phyloP scores from a whole-genome alignment of 1,140 invertebrate species.

The Leptoteleia sp. region DNA sequence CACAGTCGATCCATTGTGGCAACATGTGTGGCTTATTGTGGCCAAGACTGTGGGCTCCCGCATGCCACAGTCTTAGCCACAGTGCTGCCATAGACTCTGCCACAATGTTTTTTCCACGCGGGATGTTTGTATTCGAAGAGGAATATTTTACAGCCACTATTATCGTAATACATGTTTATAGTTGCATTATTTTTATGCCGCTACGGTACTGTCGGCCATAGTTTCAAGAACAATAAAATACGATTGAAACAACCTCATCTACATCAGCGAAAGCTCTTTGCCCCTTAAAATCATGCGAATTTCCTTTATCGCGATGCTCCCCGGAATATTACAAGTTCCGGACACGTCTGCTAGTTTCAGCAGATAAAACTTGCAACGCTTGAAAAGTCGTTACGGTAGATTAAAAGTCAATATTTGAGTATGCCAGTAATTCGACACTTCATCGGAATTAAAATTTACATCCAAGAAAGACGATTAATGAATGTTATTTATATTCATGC shows the following conservation, averaged over 20 bases:
- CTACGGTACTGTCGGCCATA: neutral
- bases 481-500: slow-evolving; percentile 44
- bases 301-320: slow-evolving; percentile 30
- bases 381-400: slow-evolving; percentile 54
- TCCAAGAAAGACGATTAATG: slow-evolving; percentile 38
- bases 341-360: slow-evolving; percentile 34
- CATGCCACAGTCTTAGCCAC: too few species aligned
- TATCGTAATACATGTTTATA: slow-evolving; percentile 31
- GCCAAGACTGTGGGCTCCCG: too few species aligned
- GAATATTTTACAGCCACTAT: slow-evolving; percentile 23
- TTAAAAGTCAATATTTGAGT: slow-evolving; percentile 66
- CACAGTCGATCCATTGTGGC: too few species aligned
- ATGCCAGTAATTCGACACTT: slow-evolving; percentile 34
- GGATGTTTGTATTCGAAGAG: too few species aligned
- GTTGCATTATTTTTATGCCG: slow-evolving; percentile 22
- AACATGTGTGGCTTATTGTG: too few species aligned
- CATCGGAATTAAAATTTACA: slow-evolving; percentile 53
- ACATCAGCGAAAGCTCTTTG: slow-evolving; percentile 19
- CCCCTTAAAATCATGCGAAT: slow-evolving; percentile 42
- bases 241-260: slow-evolving; percentile 19
- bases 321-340: slow-evolving; percentile 40
- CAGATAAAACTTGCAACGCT: slow-evolving; percentile 48
- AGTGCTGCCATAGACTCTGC: too few species aligned
- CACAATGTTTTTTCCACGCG: too few species aligned
- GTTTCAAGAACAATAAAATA: slow-evolving; percentile 27